Evolutionary conservation across 2,797 vertebrate genomes (phyloP), one percentile per base, ranked within the genome.

Genomic region (Coranthus polyacanthus): DNA sequence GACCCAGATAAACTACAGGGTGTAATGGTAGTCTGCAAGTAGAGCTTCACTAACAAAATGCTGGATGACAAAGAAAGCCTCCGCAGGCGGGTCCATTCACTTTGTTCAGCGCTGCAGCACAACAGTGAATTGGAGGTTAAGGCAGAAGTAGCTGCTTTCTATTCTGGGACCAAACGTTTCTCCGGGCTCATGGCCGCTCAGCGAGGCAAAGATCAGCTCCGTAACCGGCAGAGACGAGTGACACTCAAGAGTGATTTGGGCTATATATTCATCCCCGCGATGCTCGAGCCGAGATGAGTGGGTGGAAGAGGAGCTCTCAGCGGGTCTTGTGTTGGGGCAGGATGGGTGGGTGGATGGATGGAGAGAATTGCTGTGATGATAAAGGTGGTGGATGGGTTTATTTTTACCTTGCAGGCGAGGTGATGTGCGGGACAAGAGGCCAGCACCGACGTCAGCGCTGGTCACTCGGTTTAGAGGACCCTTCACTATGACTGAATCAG

Each of bases 301-400:
- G 81, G 81, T 41, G 84, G 72, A 82, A 61, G 76, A 74, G 69
- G 59, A 81, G 89, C 78, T 80, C 81, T 87, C 56, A 59, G 80
- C 38, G 5, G 71, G 72, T 53, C 50, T 66, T 60, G 71, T 43
- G 47, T n/a, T 62, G 78, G 79, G 58, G 66, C 51, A 44, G 71
- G 52, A 46, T 39, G 52, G 67, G 79, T 79, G 65, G 78, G 76
- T 63, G 79, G 79, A 51, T 63, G 52, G 41, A 53, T 22, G 44
- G 47, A 65, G 52, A 68, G 54, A 69, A 53, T 43, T 49, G 72
- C 61, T 82, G 68, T 74, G 58, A 32, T 68, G 59, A 65, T 63
- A 53, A 68, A 83, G 54, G 59, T 63, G 61, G 60, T 75, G 65
- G 66, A 75, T 73, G 56, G 58, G 43, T 71, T 78, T 89, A 85